A percentile compares a stretch with the other conserved stretches of the same genome.
These are phyloP conservation scores for Melanerpes aurifrons DNA, from an alignment of 2,113 vertebrate species.

Conservation along the genomic window DNA sequence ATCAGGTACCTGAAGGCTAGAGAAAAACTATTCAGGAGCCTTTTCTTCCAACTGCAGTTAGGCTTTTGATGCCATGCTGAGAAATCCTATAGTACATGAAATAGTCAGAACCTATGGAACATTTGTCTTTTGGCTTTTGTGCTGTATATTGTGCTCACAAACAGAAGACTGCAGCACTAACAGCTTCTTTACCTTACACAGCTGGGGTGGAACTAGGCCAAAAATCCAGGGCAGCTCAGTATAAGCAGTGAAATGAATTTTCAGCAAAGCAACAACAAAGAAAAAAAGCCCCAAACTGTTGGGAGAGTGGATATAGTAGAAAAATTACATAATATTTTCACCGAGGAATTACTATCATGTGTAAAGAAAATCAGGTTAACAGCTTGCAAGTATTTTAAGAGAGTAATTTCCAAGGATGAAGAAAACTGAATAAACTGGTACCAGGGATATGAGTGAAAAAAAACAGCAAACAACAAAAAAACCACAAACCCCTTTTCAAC, in stretches of 20 bases:
- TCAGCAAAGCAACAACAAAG: neutral
- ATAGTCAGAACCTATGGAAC: neutral
- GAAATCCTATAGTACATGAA: neutral
- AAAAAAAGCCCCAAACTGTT: neutral
- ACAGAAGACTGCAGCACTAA: neutral
- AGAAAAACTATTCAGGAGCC: neutral
- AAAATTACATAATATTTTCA: neutral
- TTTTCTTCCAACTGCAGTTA: neutral
- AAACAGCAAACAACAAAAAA: neutral
- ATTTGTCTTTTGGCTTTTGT: neutral
- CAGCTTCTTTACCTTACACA: neutral
- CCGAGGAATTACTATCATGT: neutral
- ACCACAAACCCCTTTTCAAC: neutral
- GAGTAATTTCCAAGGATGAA: neutral
- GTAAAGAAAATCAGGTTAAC: neutral
- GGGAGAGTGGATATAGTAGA: neutral
- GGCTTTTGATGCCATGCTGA: neutral
- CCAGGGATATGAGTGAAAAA: neutral
- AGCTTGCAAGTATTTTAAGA: neutral
- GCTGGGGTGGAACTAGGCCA: slow-evolving; percentile 30
- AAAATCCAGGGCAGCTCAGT: neutral
- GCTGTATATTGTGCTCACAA: neutral
- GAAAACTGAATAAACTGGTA: neutral
- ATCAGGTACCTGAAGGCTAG: neutral
- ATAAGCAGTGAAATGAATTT: neutral